Base-by-base conservation (phyloP, 2,113 vertebrate species). In the Atlantisia rogersi region DNA sequence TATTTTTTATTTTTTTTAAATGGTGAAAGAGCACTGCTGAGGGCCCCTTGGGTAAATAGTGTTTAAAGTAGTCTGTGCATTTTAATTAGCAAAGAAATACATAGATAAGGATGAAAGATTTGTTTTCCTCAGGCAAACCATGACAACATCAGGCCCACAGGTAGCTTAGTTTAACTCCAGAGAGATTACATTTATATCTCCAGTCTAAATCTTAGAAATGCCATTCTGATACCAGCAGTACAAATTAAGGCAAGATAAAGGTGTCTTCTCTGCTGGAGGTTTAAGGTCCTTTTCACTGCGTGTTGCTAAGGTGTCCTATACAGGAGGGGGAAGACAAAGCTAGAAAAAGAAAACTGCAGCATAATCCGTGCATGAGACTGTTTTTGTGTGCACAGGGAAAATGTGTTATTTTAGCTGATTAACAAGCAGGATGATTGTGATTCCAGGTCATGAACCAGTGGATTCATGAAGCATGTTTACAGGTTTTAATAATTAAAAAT, bases 41-140 rank as follows among this genome's bases (percentile, higher is more conserved):
- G 78, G 46, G 60, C 58, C 94, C 24, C 63, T 88, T 82, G 87
- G 82, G 93, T 94, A 95, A 96, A 95, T 8, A 75, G 69, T 76
- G 80, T 79, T 97, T 95, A 91, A 86, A 95, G 82, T 82, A 94
- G 73, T 87, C 90, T 79, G 70, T 92, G 94, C 80, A 86, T 97
- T 98, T 97, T 97, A 96, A 97, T 97, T 97, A 96, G 67, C 68
- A 87, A 91, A 96, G 94, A 95, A 95, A 94, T 94, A 75, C 67
- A 83, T 79, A 95, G 97, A 92, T 96, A 95, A 96, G 84, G 90
- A 87, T 52, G 71, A 91, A 97, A 93, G 53, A 92, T 96, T 93
- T 95, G 77, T 97, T 93, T 92, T 96, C 93, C 85, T 91, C 74
- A 53, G 92, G 95, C 84, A 94, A 93, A 84, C 67, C 55, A 53